phyloP scores from a whole-genome alignment of 30 jellyfish, hydroid and myxozoan genomes.

The Morbakka virulenta region DNA sequence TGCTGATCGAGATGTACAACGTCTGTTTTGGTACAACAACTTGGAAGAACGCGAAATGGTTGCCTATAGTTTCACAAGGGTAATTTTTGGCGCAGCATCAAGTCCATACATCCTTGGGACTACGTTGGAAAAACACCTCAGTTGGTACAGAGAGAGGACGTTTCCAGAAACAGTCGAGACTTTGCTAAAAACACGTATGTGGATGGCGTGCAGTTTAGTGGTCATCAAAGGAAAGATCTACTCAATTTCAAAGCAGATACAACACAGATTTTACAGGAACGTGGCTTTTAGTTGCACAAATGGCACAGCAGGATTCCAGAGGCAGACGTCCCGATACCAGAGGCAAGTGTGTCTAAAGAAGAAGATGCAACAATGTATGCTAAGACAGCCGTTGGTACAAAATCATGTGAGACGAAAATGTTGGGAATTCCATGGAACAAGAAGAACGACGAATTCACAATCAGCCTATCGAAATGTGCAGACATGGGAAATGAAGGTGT shows the following conservation, averaged over 20 bases:
- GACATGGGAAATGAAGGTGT: no score
- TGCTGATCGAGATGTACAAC: conserved; percentile 33
- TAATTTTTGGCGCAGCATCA: conserved; percentile 33
- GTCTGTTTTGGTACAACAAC: conserved; percentile 20
- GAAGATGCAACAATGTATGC: conserved; percentile 20
- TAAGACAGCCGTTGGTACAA: conserved; percentile 11
- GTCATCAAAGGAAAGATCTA: conserved; percentile 1
- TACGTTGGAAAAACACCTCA: conserved; percentile 27
- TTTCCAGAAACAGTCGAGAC: conserved; percentile 34
- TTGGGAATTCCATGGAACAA: no score
- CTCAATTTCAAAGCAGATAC: conserved; percentile 19
- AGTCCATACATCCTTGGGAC: conserved; percentile 34
- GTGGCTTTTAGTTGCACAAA: conserved; percentile 7
- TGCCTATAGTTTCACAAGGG: conserved; percentile 32
- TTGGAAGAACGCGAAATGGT: conserved; percentile 18
- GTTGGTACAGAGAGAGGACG: conserved; percentile 6
- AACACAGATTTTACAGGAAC: conserved; percentile 13
- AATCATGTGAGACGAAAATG: no score
- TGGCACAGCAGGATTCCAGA: conserved; percentile 39
- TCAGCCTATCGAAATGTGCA: no score
- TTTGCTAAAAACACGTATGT: conserved; percentile 31
- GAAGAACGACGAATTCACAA: no score
- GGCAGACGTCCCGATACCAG: conserved; percentile 8
- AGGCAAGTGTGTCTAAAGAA: neutral
- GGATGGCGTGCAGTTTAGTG: conserved; percentile 19